Evolutionary conservation across 1,140 invertebrate genomes (phyloP).

Genomic region (Drosophila mauritiana): DNA sequence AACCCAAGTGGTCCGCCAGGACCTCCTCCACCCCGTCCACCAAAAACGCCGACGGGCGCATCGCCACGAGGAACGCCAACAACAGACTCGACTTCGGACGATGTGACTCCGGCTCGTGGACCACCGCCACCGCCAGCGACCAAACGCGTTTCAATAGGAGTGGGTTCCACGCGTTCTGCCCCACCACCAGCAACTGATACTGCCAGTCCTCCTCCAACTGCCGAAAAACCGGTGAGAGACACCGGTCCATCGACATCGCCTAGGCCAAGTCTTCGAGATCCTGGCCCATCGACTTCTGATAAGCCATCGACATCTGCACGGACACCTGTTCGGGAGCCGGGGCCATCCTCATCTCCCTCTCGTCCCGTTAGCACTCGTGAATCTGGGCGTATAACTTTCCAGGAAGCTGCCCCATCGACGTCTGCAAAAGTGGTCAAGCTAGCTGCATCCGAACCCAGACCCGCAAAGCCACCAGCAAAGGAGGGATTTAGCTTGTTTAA

Average conservation of each 20-base stretch:
- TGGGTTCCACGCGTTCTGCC: background rate
- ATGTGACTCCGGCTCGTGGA: slow-evolving; percentile 2
- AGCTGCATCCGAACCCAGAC: background rate
- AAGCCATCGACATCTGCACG: background rate
- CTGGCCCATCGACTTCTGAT: background rate
- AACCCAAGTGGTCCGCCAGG: background rate
- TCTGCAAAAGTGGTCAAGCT: background rate
- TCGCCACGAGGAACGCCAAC: background rate
- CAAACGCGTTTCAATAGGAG: background rate
- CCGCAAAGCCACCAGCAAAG: background rate
- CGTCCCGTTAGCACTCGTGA: background rate
- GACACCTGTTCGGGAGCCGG: background rate
- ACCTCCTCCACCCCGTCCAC: slow-evolving; percentile 3
- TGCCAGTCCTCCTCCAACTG: background rate
- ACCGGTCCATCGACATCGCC: background rate
- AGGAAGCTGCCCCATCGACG: background rate
- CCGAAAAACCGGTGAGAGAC: background rate
- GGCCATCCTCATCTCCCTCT: background rate
- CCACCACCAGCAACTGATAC: background rate
- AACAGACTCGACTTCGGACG: background rate
- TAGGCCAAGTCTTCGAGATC: background rate
- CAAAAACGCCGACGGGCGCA: background rate
- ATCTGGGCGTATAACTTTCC: background rate
- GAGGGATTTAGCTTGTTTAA: background rate
- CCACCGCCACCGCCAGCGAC: background rate